These are phyloP conservation scores for Xestia ashworthii DNA, from an alignment of 2,888 invertebrate genomes.

Conservation along the genomic window DNA sequence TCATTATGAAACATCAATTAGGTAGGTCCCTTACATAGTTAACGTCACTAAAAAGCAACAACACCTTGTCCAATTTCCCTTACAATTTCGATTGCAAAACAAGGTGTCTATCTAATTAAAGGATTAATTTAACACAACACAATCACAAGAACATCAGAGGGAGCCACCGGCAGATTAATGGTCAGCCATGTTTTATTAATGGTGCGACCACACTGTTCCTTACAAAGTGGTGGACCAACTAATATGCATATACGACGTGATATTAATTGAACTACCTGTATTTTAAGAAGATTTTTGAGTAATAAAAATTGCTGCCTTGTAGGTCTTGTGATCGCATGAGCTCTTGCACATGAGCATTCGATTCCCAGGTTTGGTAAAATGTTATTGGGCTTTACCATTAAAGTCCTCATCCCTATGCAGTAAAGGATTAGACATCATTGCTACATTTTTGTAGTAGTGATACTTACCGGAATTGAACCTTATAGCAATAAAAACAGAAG, in stretches of 20 bases:
- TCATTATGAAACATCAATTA: not conserved
- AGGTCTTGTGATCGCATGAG: not conserved
- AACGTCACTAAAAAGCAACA: slow-evolving; percentile 10
- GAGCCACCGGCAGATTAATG: slow-evolving; percentile 73
- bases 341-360: not conserved
- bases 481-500: not conserved
- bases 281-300: slow-evolving; percentile 7
- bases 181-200: slow-evolving; percentile 72
- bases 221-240: slow-evolving; percentile 48
- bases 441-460: not conserved
- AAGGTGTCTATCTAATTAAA: slow-evolving; percentile 62
- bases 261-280: slow-evolving; percentile 43
- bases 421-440: not conserved
- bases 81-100: slow-evolving; percentile 50
- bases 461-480: not conserved
- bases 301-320: not conserved
- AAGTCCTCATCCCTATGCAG: not conserved
- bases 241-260: slow-evolving; percentile 48
- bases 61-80: slow-evolving; percentile 39
- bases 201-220: slow-evolving; percentile 64
- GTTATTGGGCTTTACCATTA: not conserved
- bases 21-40: not conserved
- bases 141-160: slow-evolving; percentile 74
- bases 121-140: slow-evolving; percentile 70
- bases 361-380: not conserved